A percentile compares a stretch with the other conserved stretches of the same genome.
These are phyloP conservation scores for Ammodytes dubius DNA, from an alignment of 2,113 vertebrate genomes.

Conservation along the genomic window DNA sequence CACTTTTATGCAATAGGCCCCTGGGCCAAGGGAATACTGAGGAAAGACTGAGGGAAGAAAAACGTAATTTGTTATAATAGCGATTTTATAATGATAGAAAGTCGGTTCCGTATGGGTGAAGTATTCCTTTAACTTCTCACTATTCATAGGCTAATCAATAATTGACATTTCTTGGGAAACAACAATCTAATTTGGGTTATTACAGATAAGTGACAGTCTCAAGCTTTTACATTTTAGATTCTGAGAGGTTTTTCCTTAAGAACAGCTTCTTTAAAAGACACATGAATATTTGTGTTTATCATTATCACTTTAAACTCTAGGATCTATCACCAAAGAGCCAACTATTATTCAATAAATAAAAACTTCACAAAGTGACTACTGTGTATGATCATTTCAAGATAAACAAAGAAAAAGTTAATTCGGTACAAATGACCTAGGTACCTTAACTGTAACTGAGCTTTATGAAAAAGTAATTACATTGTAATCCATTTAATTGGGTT, in stretches of 20 bases:
- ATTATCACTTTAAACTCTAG: too few relatives aligned
- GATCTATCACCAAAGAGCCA: background rate
- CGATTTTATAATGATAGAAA: too few relatives aligned
- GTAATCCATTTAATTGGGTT: slow-evolving; percentile 38
- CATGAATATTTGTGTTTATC: too few relatives aligned
- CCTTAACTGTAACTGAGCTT: background rate
- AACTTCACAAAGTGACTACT: background rate
- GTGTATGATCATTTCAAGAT: background rate
- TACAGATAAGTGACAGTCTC: too few relatives aligned
- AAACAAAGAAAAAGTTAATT: background rate
- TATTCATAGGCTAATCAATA: background rate
- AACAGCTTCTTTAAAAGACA: too few relatives aligned
- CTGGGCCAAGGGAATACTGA: too few relatives aligned
- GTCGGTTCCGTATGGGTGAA: too few relatives aligned
- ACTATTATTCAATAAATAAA: background rate
- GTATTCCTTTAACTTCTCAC: background rate
- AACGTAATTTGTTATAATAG: too few relatives aligned
- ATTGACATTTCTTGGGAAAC: background rate
- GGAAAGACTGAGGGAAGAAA: too few relatives aligned
- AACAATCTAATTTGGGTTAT: background rate
- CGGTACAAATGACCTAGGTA: background rate
- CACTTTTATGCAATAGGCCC: too few relatives aligned
- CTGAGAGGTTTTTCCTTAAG: too few relatives aligned
- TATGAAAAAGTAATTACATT: slow-evolving; percentile 39
- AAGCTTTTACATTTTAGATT: too few relatives aligned